Evolutionary conservation across 2,113 vertebrate species (phyloP).

Genomic region (Aegithalos caudatus): DNA sequence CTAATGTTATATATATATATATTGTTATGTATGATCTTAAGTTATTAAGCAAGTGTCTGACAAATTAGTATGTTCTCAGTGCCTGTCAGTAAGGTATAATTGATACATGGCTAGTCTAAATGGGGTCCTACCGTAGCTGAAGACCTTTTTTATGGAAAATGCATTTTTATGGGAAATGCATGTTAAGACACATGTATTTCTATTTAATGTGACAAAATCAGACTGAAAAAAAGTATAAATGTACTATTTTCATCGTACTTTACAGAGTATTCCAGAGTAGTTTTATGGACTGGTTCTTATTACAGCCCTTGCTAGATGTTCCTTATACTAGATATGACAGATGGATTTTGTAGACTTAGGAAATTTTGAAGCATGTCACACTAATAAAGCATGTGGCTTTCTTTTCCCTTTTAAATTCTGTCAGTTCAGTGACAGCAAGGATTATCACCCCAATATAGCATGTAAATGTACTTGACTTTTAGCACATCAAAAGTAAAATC

Average conservation of each 20-base stretch:
- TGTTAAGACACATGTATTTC: not conserved
- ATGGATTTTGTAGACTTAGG: not conserved
- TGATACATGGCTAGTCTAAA: not conserved
- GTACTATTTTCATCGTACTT: not conserved
- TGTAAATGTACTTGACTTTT: not conserved
- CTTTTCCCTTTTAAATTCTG: not conserved
- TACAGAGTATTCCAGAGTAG: not conserved
- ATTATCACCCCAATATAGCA: not conserved
- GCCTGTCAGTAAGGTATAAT: not conserved
- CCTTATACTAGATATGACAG: not conserved
- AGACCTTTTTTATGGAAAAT: not conserved
- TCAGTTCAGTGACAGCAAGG: not conserved
- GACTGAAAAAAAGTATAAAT: not conserved
- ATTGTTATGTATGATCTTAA: not conserved
- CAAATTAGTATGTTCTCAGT: not conserved
- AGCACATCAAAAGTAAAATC: conserved; percentile 15
- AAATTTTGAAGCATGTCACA: not conserved
- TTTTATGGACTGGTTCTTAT: not conserved
- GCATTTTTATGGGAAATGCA: not conserved
- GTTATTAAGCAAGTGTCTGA: not conserved
- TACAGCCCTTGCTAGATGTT: not conserved
- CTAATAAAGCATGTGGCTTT: not conserved
- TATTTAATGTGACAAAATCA: not conserved
- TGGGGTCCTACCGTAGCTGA: not conserved
- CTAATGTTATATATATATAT: not conserved